Evolutionary conservation across 2,888 invertebrate species (phyloP), one percentile per base, ranked within the genome.

Genomic region (Teleiodes luculella): DNA sequence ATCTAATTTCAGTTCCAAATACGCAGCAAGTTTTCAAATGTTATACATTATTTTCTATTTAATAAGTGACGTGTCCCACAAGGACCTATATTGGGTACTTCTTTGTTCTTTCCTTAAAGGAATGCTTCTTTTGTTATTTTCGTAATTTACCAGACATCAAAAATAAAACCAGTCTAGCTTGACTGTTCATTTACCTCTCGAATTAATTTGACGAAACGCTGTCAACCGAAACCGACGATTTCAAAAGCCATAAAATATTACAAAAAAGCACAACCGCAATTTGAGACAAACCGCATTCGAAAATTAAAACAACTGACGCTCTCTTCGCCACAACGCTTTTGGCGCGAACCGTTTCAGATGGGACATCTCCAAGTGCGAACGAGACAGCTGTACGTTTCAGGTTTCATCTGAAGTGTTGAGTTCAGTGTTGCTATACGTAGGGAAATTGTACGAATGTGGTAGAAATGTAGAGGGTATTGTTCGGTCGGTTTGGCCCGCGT

Each of bases 401-500:
- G 67, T 73, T 71, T 70, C 73, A 61, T 56, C 28, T 8, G 14
- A 20, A 39, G 51, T 41, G 39, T 47, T 47, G 31, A 18, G 33
- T 47, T 47, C 64, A 62, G 77, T 78, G 75, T 75, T 76, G 76
- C 74, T 79, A 80, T 76, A 77, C 57, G 70, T 70, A 68, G 70
- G 75, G 75, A 69, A 74, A 75, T 76, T 73, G 76, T 76, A 76
- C 71, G 70, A 65, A 70, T 75, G 78, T 77, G 76, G 76, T 68
- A 77, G 81, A 72, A 75, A 73, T 72, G 74, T 77, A 41, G 36
- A 43, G 33, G 24, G 53, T 35, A 83, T 86, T 87, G 86, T 86
- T 80, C 81, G 78, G 74, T 85, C 79, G 87, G 87, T 86, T 86
- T 82, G 76, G 83, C 76, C 78, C 83, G 86, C 83, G 86, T 85